phyloP scores from a whole-genome alignment of 2,888 invertebrate species.

The Netelia melanura region DNA sequence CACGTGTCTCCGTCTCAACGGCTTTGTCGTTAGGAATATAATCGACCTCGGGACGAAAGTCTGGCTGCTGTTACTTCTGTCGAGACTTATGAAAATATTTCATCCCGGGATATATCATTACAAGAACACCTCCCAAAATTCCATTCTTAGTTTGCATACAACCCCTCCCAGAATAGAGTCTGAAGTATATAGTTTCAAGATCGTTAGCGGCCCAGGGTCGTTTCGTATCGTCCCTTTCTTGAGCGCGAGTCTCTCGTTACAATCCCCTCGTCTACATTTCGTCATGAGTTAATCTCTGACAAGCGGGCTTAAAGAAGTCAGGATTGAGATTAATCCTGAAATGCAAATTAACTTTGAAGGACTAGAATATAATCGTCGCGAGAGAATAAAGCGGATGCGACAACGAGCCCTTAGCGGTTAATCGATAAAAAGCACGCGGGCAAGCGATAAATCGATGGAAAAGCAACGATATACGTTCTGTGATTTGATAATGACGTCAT shows the following conservation, averaged over 20 bases:
- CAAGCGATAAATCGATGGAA: too few relatives aligned
- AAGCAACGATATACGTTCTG: too few relatives aligned
- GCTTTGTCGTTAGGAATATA: not conserved
- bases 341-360: not conserved
- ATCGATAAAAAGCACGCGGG: too few relatives aligned
- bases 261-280: slow-evolving; percentile 43
- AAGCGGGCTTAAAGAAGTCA: slow-evolving; percentile 36
- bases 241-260: slow-evolving; percentile 32
- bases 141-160: slow-evolving; percentile 32
- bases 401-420: too few relatives aligned
- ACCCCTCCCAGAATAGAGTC: slow-evolving; percentile 32
- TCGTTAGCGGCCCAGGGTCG: slow-evolving; percentile 27
- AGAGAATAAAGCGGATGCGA: too few relatives aligned
- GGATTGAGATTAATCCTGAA: slow-evolving; percentile 63
- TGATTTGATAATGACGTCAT: too few relatives aligned
- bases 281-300: slow-evolving; percentile 48
- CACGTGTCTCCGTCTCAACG: not conserved
- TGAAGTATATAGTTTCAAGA: slow-evolving; percentile 16
- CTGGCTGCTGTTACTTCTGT: slow-evolving; percentile 20
- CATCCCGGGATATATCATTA: slow-evolving; percentile 33
- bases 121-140: slow-evolving; percentile 47
- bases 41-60: not conserved
- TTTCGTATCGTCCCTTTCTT: slow-evolving; percentile 54
- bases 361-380: not conserved
- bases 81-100: slow-evolving; percentile 56